Evolutionary conservation across 2,797 vertebrate genomes (phyloP), one percentile per base, ranked within the genome.

Genomic region (Myripristis jacobus): DNA sequence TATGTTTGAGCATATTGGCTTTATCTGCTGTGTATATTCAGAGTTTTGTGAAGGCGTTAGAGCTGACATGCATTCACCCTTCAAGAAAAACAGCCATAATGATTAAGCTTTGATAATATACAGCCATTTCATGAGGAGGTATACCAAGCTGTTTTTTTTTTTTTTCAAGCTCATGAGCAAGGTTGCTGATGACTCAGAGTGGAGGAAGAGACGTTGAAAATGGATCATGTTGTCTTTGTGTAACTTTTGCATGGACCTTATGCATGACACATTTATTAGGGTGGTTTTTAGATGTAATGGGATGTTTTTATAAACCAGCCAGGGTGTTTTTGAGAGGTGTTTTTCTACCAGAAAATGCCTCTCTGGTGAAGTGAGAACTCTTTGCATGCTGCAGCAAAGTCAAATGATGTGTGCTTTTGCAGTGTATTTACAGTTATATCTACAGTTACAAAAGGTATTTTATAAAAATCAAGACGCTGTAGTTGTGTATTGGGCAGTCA

Each of bases 301-400:
- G 74, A 48, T 62, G 24, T 34, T 81, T 79, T 80, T 77, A 52
- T 82, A 76, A 70, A 60, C 50, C 62, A 66, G 74, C 79, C 79
- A 75, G 81, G 73, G 50, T 81, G 31, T 79, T 83, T 61, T 15
- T 73, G 52, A 60, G 47, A 10, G 69, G 74, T 66, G 74, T 21
- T 75, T 73, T 72, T 62, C 29, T 70, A 57, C 29, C 66, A 64
- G 41, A 43, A 75, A 70, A 66, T 64, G 53, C 65, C 57, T 13
- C 67, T 62, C 72, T n/a, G 21, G 60, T 71, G 54, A 75, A 77
- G 47, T 43, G 70, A 75, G 24, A 72, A 67, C 59, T 66, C 73
- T 82, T 86, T 92, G 92, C 92, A 94, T 93, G 92, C 76, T 77
- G 81, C 87, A 86, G 84, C 89, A 86, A 85, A 87, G 70, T 80